phyloP scores from a whole-genome alignment of 2,888 invertebrate species.

The Apomyelois bistriatella region DNA sequence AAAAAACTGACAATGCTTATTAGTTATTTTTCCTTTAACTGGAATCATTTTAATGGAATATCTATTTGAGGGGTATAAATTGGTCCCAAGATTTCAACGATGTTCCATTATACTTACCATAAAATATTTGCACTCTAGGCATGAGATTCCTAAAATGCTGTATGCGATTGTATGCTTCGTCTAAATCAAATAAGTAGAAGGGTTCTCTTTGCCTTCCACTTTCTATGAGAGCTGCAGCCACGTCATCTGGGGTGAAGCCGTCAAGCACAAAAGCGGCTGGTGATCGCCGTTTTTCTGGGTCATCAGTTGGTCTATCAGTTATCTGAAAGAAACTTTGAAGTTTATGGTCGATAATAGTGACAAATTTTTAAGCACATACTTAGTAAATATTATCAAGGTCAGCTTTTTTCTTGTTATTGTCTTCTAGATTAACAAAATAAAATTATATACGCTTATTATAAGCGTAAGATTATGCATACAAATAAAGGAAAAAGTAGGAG shows the following conservation, averaged over 20 bases:
- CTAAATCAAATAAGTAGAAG: conserved; percentile 39
- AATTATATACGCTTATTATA: too few species aligned
- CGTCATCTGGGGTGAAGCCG: conserved; percentile 27
- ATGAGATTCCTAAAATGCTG: conserved; percentile 34
- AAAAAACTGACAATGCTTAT: not conserved
- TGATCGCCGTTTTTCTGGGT: not conserved
- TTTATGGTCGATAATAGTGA: not conserved
- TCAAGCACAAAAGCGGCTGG: conserved; percentile 25
- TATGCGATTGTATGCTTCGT: conserved; percentile 35
- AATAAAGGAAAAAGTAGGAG: too few species aligned
- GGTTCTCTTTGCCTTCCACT: conserved; percentile 36
- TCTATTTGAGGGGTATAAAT: too few species aligned
- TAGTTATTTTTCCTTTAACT: too few species aligned
- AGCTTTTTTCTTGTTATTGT: too few species aligned
- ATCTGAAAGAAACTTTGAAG: not conserved
- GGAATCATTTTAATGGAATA: too few species aligned
- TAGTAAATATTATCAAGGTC: too few species aligned
- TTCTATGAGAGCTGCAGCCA: conserved; percentile 35
- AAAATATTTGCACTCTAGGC: conserved; percentile 42
- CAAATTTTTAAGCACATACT: too few species aligned
- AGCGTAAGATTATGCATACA: too few species aligned
- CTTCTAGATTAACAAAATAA: too few species aligned
- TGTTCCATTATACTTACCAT: conserved; percentile 30
- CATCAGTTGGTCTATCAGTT: not conserved
- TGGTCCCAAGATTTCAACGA: too few species aligned